Conservation (phyloP, 2,113 vertebrate species). For the Todiramphus saurophagus region DNA sequence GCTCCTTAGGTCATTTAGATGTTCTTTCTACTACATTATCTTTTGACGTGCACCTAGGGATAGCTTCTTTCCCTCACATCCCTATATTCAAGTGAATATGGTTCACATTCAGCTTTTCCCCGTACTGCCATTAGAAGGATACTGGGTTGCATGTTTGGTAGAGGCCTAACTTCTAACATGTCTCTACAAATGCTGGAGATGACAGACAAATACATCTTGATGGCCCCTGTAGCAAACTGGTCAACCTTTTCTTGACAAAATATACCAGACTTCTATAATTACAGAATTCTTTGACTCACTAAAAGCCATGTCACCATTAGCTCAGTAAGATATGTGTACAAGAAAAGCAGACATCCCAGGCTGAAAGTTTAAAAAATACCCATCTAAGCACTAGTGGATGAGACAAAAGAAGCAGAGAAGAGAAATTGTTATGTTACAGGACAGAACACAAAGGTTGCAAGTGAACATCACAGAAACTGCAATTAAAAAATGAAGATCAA, state of each 20-base stretch:
- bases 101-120: neutral
- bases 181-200: neutral
- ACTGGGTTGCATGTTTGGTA: neutral
- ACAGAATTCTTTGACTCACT: neutral
- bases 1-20: neutral
- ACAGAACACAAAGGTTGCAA: neutral
- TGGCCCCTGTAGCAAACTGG: neutral
- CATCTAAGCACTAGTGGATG: neutral
- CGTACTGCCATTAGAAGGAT: neutral
- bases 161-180: neutral
- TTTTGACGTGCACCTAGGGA: neutral
- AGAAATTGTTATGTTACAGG: rapidly evolving
- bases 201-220: neutral
- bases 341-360: neutral
- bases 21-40: neutral
- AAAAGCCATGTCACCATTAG: neutral
- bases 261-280: neutral
- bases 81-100: neutral
- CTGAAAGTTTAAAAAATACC: neutral
- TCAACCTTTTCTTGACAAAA: neutral
- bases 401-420: neutral
- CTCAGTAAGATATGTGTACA: neutral
- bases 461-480: neutral
- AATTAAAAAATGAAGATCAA: neutral
- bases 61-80: neutral